Conservation (phyloP, 1,140 invertebrate genomes). For the Phymorhynchus buccinoides region DNA sequence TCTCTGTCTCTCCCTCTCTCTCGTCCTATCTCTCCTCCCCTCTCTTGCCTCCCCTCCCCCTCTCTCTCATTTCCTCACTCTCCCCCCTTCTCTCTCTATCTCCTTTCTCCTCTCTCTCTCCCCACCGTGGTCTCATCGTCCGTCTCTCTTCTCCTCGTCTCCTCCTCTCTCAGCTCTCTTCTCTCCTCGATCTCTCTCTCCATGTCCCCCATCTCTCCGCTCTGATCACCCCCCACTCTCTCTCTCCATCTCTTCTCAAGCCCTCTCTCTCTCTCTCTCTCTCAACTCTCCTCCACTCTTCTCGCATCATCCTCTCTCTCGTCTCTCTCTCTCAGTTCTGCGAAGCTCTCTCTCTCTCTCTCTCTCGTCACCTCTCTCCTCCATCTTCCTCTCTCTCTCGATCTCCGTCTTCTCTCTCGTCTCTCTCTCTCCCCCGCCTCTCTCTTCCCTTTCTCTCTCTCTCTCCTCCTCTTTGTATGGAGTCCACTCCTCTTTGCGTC, state of each 20-base stretch:
- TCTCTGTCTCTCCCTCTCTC: neutral
- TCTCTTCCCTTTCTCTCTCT: neutral
- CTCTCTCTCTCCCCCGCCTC: neutral
- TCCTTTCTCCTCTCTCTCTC: neutral
- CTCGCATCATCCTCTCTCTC: too few species aligned
- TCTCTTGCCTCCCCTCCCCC: neutral
- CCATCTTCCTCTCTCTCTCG: too few species aligned
- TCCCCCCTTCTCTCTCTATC: neutral
- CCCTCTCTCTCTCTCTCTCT: neutral
- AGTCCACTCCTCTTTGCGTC: too few species aligned
- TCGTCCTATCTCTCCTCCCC: too few species aligned
- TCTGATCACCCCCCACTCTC: neutral
- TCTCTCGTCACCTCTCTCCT: neutral
- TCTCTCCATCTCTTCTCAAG: neutral
- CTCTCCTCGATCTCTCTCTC: neutral
- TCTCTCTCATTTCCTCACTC: neutral
- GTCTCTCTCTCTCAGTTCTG: neutral
- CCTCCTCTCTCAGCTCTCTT: neutral
- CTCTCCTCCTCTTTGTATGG: neutral
- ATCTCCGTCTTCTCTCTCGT: too few species aligned
- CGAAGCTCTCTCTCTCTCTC: neutral
- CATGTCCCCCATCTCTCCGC: neutral
- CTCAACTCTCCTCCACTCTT: neutral
- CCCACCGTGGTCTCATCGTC: too few species aligned
- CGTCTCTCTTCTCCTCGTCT: neutral